Conservation (phyloP, 2,888 invertebrate species). For the Mimumesa dahlbomi region DNA sequence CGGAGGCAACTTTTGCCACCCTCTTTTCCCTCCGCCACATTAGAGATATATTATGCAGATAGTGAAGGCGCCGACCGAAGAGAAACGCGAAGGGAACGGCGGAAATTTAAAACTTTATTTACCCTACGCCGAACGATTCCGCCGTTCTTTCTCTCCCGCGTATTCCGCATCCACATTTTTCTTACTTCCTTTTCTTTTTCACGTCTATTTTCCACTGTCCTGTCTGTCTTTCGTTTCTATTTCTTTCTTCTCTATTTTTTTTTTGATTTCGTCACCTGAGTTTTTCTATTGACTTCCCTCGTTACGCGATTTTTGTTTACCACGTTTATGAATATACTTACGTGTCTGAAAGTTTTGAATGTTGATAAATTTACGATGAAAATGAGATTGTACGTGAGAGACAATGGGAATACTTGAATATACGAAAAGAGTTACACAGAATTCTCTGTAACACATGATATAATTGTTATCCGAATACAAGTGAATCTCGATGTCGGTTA, state of each 20-base stretch:
- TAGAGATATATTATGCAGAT: constrained; percentile 77
- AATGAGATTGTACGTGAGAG: too few relatives aligned
- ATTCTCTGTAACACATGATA: too few relatives aligned
- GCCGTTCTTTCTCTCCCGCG: constrained; percentile 1
- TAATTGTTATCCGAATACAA: too few relatives aligned
- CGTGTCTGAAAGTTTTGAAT: neutral
- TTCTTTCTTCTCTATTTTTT: neutral
- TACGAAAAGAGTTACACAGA: too few relatives aligned
- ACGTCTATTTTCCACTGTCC: too few relatives aligned
- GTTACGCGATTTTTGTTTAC: neutral
- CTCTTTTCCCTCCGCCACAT: constrained; percentile 71
- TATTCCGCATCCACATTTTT: neutral
- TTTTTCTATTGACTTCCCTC: too few relatives aligned
- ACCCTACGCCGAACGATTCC: constrained; percentile 71
- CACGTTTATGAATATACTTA: neutral
- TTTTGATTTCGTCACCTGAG: neutral
- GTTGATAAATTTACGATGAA: neutral
- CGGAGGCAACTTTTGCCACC: constrained; percentile 71
- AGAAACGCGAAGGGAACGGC: constrained; percentile 60
- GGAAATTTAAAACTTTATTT: constrained; percentile 79
- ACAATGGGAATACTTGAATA: too few relatives aligned
- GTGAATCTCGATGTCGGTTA: too few relatives aligned
- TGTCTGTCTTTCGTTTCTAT: constrained; percentile 9
- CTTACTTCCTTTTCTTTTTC: too few relatives aligned
- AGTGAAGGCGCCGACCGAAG: constrained; percentile 65